Conservation (phyloP, 1,140 invertebrate species). For the Popillia japonica region DNA sequence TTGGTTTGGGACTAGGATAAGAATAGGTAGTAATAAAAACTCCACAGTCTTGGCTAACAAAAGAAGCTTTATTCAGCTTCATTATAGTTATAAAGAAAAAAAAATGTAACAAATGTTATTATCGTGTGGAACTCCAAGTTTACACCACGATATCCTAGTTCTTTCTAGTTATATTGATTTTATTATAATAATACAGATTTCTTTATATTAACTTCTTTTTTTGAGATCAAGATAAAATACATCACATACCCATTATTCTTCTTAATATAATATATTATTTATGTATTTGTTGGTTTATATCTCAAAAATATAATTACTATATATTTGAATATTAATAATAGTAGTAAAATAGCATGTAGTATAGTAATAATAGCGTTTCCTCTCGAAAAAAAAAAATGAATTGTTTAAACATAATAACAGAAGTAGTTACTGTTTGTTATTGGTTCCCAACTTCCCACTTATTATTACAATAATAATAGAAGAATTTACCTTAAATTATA, state of each 20-base stretch:
- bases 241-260: conserved; percentile 19
- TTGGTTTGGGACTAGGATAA: background rate
- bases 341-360: conserved; percentile 3
- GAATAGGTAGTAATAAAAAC: background rate
- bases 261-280: conserved; percentile 12
- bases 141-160: background rate
- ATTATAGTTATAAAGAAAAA: conserved; percentile 14
- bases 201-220: conserved; percentile 30
- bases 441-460: conserved; percentile 21
- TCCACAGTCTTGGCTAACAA: background rate
- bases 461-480: conserved; percentile 24
- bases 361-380: background rate
- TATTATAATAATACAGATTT: conserved; percentile 12
- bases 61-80: background rate
- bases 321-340: conserved; percentile 10
- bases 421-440: conserved; percentile 21
- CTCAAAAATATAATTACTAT: conserved; percentile 27
- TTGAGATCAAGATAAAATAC: conserved; percentile 28
- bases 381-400: background rate
- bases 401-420: background rate
- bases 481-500: conserved; percentile 20
- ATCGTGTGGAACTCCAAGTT: background rate
- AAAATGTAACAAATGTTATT: conserved; percentile 4
- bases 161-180: background rate
- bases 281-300: conserved; percentile 3